Conservation (phyloP, 1,140 invertebrate genomes). For the Drusus annulatus region DNA sequence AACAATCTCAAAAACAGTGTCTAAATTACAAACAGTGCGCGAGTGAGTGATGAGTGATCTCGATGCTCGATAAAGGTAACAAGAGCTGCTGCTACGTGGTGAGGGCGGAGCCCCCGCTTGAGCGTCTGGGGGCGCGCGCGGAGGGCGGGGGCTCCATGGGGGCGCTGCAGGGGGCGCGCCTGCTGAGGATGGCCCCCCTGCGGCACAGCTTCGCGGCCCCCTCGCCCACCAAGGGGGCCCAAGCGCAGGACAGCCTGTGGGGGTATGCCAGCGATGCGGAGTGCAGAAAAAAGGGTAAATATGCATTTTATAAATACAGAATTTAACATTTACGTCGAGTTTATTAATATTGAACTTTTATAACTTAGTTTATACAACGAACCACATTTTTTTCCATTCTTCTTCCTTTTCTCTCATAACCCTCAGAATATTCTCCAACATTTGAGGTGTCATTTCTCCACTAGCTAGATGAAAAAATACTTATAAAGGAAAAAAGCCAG, state of each 20-base stretch:
- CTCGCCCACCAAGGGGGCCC: conserved; percentile 66
- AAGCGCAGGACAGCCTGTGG: conserved; percentile 62
- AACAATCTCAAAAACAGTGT: no score
- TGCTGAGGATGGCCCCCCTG: conserved; percentile 71
- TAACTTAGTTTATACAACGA: no score
- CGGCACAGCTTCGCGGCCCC: conserved; percentile 72
- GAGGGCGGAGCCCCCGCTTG: neutral
- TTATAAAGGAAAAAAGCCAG: no score
- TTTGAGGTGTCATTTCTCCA: no score
- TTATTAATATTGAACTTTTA: no score
- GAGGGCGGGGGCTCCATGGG: conserved; percentile 68
- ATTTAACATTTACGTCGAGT: no score
- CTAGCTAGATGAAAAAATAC: no score
- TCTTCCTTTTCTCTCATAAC: no score
- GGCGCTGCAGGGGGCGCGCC: conserved; percentile 67
- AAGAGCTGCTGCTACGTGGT: conserved; percentile 36
- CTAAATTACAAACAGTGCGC: no score
- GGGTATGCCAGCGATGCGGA: conserved; percentile 70
- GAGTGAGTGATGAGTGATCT: neutral
- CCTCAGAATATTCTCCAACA: no score
- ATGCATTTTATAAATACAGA: no score
- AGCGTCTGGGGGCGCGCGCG: conserved; percentile 61
- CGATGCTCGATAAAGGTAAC: conserved; percentile 28
- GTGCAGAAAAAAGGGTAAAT: conserved; percentile 57
- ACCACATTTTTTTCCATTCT: no score